Conservation (phyloP, 2,113 vertebrate species). For the Mustelus asterias region DNA sequence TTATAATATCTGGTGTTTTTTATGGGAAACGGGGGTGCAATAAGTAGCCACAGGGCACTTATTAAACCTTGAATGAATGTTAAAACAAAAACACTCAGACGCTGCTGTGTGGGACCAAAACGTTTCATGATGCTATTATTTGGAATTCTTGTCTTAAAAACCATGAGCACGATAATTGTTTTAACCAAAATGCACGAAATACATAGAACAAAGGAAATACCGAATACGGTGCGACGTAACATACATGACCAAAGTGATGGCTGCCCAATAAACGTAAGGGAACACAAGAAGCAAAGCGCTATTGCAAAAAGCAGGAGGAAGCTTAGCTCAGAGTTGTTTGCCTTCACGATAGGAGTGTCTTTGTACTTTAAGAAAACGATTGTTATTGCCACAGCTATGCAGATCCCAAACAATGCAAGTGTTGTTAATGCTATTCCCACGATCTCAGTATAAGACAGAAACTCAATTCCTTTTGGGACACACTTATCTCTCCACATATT, state of each 20-base stretch:
- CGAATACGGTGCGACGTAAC: neutral
- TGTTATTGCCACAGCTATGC: neutral
- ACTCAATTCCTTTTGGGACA: neutral
- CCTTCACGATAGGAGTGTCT: constrained; percentile 13
- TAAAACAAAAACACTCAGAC: neutral
- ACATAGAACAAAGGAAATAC: neutral
- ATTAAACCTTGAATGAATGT: neutral
- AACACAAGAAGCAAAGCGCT: neutral
- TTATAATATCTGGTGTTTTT: constrained; percentile 40
- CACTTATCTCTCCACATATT: neutral
- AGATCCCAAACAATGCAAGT: neutral
- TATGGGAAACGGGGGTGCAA: neutral
- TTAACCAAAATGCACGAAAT: constrained; percentile 21
- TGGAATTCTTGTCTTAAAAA: neutral
- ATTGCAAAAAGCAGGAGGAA: neutral
- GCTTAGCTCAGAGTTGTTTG: constrained; percentile 14
- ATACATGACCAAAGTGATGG: neutral
- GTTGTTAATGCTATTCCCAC: neutral
- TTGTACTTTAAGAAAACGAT: neutral
- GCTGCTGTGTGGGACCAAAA: neutral
- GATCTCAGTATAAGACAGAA: neutral
- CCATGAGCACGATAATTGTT: neutral
- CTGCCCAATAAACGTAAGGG: neutral
- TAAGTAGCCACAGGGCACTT: neutral
- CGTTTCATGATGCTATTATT: neutral